Conservation (phyloP, 2,888 invertebrate genomes). For the Apamea epomidion region DNA sequence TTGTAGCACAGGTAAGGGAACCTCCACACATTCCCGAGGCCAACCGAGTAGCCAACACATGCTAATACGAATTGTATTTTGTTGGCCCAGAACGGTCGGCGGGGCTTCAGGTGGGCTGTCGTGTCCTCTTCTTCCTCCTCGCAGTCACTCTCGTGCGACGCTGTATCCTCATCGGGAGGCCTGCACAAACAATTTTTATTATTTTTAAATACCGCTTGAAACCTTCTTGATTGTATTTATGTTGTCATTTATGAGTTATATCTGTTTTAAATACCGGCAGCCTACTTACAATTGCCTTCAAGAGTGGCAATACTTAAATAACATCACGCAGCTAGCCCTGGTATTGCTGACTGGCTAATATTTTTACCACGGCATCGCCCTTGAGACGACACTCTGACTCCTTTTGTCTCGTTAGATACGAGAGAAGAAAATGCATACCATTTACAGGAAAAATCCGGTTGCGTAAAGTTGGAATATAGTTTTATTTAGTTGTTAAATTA, state of each 20-base stretch:
- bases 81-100: constrained; percentile 96
- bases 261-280: background rate
- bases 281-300: background rate
- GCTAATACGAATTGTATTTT: constrained; percentile 97
- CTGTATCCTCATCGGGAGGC: constrained; percentile 93
- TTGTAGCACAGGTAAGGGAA: constrained; percentile 98
- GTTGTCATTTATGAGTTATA: background rate
- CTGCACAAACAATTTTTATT: constrained; percentile 80
- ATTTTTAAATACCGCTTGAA: constrained; percentile 2
- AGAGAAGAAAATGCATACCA: background rate
- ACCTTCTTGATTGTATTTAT: background rate
- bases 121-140: constrained; percentile 93
- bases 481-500: constrained; percentile 19
- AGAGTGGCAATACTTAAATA: background rate
- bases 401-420: constrained; percentile 6
- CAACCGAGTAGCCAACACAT: constrained; percentile 97
- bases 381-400: background rate
- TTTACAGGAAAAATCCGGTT: constrained; percentile 27
- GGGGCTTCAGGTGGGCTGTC: constrained; percentile 93
- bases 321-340: background rate
- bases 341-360: too few relatives aligned
- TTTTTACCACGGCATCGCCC: background rate
- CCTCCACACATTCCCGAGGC: constrained; percentile 97
- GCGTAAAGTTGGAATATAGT: constrained; percentile 13
- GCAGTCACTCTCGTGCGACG: constrained; percentile 94